A percentile compares a stretch with the other conserved stretches of the same genome.
These are phyloP conservation scores for Ibycter americanus DNA, from an alignment of 2,797 vertebrate genomes.

Conservation along the genomic window DNA sequence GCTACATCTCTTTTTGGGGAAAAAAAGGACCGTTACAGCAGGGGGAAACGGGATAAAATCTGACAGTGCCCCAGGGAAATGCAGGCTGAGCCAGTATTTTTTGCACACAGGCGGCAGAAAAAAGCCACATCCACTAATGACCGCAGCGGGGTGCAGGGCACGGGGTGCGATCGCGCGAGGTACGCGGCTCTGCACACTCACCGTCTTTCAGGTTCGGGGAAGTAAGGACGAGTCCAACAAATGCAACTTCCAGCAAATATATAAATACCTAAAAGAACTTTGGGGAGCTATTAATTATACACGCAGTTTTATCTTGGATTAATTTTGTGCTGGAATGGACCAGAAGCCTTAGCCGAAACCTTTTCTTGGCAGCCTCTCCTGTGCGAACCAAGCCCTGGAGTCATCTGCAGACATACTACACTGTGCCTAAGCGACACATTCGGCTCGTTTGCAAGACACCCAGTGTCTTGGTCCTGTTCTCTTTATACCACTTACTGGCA, in stretches of 20 bases:
- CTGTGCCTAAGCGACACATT: neutral
- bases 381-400: neutral
- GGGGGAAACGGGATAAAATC: neutral
- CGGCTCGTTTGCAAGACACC: neutral
- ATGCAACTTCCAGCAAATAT: neutral
- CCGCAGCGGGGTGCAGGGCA: neutral
- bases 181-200: fast-evolving
- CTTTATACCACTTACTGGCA: neutral
- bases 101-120: neutral
- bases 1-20: neutral
- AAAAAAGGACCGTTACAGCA: neutral
- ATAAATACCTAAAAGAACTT: neutral
- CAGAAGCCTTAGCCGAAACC: neutral
- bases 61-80: neutral
- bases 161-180: fast-evolving
- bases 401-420: neutral
- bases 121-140: neutral
- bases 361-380: neutral
- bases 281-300: neutral
- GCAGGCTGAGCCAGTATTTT: neutral
- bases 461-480: neutral
- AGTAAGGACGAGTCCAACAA: neutral
- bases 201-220: neutral
- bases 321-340: neutral
- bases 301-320: neutral